A percentile compares a stretch with the other conserved stretches of the same genome.
Conservation (phyloP, 2,797 vertebrate species). For the Thaleichthys pacificus region DNA sequence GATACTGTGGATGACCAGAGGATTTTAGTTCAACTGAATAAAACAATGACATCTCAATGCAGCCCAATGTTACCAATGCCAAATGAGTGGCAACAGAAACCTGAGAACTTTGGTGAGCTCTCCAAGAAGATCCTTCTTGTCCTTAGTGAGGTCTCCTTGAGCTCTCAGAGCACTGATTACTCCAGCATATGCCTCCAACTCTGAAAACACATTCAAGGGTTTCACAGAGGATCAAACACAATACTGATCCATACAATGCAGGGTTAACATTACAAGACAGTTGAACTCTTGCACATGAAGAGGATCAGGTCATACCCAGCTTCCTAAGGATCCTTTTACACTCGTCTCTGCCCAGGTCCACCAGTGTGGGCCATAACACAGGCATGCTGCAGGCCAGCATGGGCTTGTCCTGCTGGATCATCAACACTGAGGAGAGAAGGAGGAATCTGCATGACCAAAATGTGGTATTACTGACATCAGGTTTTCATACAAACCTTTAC, state of each 20-base stretch:
- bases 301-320: slow-evolving; percentile 79
- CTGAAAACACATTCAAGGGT: slow-evolving; percentile 63
- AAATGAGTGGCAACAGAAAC: slow-evolving; percentile 59
- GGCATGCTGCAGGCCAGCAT: slow-evolving; percentile 85
- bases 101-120: slow-evolving; percentile 97
- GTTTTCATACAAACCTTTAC: background rate
- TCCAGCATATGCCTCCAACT: slow-evolving; percentile 97
- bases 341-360: slow-evolving; percentile 97
- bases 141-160: slow-evolving; percentile 96
- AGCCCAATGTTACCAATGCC: slow-evolving; percentile 8
- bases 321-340: slow-evolving; percentile 98
- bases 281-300: background rate
- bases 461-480: background rate
- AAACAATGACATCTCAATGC: background rate
- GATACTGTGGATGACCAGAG: slow-evolving; percentile 76
- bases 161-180: slow-evolving; percentile 97
- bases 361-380: slow-evolving; percentile 97
- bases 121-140: slow-evolving; percentile 96
- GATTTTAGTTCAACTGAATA: background rate
- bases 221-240: background rate
- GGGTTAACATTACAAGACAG: background rate
- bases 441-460: background rate
- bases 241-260: background rate
- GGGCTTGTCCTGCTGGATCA: slow-evolving; percentile 83
- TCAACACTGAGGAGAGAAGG: slow-evolving; percentile 59